These are phyloP conservation scores for Stomatorhinus ivindoensis DNA, from an alignment of 2,113 vertebrate genomes.

Conservation along the genomic window DNA sequence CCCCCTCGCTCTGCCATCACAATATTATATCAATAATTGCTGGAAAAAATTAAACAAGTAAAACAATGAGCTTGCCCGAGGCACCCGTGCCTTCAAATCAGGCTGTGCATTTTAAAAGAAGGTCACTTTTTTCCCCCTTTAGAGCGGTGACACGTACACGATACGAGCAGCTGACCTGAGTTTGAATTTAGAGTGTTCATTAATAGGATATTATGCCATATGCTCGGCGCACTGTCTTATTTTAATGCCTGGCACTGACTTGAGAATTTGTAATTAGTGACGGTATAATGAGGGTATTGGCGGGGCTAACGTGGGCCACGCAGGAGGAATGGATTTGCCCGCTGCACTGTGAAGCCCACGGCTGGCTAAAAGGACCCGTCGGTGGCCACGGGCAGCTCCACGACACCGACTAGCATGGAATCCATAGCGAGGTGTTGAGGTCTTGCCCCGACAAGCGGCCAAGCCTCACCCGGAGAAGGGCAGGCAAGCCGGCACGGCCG, in stretches of 20 bases:
- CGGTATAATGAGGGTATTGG: slow-evolving; percentile 95
- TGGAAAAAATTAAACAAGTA: slow-evolving; percentile 60
- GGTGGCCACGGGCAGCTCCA: neutral
- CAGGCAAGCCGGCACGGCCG: neutral
- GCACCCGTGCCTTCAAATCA: slow-evolving; percentile 52
- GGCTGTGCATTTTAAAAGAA: slow-evolving; percentile 73
- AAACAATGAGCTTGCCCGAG: slow-evolving; percentile 62
- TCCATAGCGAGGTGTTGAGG: neutral
- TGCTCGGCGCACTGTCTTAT: slow-evolving; percentile 92
- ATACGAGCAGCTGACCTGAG: slow-evolving; percentile 95
- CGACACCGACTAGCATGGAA: neutral
- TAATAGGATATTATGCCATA: slow-evolving; percentile 99
- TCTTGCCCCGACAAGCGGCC: neutral
- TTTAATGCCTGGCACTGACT: slow-evolving; percentile 92
- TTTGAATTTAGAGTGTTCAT: slow-evolving; percentile 99
- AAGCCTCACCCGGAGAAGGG: neutral
- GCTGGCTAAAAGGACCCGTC: neutral
- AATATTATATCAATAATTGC: slow-evolving; percentile 75
- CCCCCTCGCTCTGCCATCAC: slow-evolving; percentile 48
- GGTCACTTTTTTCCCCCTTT: slow-evolving; percentile 65
- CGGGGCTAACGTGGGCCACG: slow-evolving; percentile 83
- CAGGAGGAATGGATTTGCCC: slow-evolving; percentile 65
- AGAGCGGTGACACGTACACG: slow-evolving; percentile 81
- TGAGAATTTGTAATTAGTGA: slow-evolving; percentile 98
- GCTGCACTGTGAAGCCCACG: slow-evolving; percentile 45